These are phyloP conservation scores for Lacerta agilis DNA, from an alignment of 2,797 vertebrate genomes.

Conservation along the genomic window DNA sequence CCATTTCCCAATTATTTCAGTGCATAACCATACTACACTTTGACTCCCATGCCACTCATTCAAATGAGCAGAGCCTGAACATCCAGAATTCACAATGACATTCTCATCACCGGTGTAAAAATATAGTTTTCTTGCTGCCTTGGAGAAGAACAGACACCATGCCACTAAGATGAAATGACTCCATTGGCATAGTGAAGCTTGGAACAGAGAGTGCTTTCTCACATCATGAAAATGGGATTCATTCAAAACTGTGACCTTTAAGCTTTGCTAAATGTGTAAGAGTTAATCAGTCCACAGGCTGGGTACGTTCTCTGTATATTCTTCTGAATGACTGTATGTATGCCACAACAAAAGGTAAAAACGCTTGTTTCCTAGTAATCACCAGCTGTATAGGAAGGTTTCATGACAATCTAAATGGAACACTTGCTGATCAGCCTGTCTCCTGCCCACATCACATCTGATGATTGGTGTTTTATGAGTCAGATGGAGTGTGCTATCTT, in stretches of 20 bases:
- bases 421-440: constrained; percentile 8
- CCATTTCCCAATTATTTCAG: neutral
- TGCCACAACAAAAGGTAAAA: neutral
- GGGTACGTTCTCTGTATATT: neutral
- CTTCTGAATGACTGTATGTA: neutral
- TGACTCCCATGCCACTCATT: neutral
- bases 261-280: neutral
- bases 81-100: neutral
- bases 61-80: neutral
- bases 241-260: neutral
- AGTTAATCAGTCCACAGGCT: neutral
- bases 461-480: constrained; percentile 20
- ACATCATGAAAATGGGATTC: neutral
- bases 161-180: neutral
- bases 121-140: neutral
- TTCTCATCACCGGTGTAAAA: neutral
- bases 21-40: no score
- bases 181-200: neutral
- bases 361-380: neutral
- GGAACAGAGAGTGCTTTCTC: neutral
- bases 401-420: constrained; percentile 12
- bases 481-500: constrained; percentile 4
- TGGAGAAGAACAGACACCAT: neutral
- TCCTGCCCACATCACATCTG: constrained; percentile 19
- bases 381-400: neutral